A percentile compares a stretch with the other conserved stretches of the same genome.
Conservation (phyloP, 2,888 invertebrate species). For the Perdita meconis region DNA sequence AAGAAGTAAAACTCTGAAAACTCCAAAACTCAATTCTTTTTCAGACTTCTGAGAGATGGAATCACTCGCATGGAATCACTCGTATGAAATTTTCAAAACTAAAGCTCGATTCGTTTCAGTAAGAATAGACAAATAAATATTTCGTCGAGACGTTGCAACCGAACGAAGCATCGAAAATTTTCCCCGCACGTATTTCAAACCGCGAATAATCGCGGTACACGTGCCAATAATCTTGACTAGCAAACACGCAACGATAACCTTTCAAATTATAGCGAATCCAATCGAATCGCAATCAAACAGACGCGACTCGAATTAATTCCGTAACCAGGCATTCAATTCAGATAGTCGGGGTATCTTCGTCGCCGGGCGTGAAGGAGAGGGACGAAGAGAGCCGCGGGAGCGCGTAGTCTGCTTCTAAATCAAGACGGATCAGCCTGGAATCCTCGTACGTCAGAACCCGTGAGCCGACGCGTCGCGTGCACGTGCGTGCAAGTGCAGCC, state of each 20-base stretch:
- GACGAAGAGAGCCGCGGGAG: constrained; percentile 1
- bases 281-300: constrained; percentile 53
- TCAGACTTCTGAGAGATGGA: no score
- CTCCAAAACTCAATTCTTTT: no score
- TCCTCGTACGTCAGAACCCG: constrained; percentile 50
- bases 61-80: no score
- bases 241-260: constrained; percentile 40
- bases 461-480: constrained; percentile 33
- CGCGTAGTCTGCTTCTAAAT: constrained; percentile 52
- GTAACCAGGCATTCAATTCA: constrained; percentile 51
- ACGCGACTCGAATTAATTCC: constrained; percentile 54
- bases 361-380: not conserved
- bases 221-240: constrained; percentile 13
- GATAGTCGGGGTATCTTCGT: constrained; percentile 33
- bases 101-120: no score
- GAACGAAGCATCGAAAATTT: no score
- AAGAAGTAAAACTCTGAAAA: no score
- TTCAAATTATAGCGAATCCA: constrained; percentile 38
- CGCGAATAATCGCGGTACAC: constrained; percentile 7
- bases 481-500: constrained; percentile 47
- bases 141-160: no score
- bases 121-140: no score
- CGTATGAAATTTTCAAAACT: no score
- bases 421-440: constrained; percentile 57
- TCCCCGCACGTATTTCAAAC: not conserved